phyloP scores from a whole-genome alignment of 2,113 vertebrate species.

The Lamprologus speciosus region DNA sequence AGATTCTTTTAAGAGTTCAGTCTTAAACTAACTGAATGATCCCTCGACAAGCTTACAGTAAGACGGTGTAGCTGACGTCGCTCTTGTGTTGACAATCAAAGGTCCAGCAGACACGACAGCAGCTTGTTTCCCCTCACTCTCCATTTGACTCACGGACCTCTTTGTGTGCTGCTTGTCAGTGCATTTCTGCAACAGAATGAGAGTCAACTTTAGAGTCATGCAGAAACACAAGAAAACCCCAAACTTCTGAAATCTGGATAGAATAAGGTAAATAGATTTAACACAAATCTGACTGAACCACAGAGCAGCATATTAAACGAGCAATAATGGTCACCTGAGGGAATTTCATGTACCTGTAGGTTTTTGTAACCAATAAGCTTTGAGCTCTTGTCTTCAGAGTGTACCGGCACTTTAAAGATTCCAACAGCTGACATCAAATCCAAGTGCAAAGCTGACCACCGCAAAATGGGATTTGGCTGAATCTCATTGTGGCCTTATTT shows the following conservation, averaged over 20 bases:
- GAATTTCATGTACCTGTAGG: background rate
- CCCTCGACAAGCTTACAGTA: constrained; percentile 36
- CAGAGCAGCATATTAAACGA: background rate
- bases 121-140: background rate
- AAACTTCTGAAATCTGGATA: background rate
- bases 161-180: background rate
- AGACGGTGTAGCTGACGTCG: background rate
- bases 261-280: background rate
- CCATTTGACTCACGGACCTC: background rate
- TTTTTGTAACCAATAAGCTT: background rate
- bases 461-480: background rate
- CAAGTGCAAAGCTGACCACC: background rate
- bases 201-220: background rate
- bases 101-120: constrained; percentile 60
- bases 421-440: background rate
- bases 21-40: background rate
- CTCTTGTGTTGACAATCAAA: constrained; percentile 17
- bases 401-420: background rate
- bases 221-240: background rate
- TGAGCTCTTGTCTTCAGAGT: background rate
- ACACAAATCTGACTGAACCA: background rate
- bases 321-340: background rate
- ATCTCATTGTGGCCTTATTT: background rate
- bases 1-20: background rate
- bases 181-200: constrained; percentile 38